Evolutionary conservation across 2,797 vertebrate genomes (phyloP).

Genomic region (Schizothorax lantsangensis): DNA sequence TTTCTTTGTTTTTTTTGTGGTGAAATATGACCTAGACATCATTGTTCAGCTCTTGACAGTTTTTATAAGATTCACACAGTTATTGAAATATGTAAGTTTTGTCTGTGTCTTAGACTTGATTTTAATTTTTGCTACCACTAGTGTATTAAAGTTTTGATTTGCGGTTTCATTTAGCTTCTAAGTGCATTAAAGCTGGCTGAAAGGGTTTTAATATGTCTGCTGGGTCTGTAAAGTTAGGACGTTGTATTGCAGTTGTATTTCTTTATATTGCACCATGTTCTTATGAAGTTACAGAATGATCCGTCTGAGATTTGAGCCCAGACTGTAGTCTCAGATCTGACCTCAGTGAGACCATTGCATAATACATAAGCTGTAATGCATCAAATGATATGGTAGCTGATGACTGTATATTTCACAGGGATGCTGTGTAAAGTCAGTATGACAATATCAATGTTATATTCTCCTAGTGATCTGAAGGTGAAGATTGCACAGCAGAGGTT

Average conservation of each 20-base stretch:
- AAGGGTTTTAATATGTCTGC: not conserved
- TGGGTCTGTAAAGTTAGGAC: not conserved
- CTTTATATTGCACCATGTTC: not conserved
- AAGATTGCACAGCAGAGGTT: slow-evolving; percentile 85
- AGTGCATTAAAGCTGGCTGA: not conserved
- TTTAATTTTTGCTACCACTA: not conserved
- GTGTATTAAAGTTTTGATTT: not conserved
- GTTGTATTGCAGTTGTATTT: not conserved
- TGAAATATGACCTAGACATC: not conserved
- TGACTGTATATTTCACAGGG: slow-evolving; percentile 4
- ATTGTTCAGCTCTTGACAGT: not conserved
- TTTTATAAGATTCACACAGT: not conserved
- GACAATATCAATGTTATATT: not conserved
- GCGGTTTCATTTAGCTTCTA: not conserved
- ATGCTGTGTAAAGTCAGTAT: slow-evolving; percentile 19
- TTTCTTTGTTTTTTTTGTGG: not conserved
- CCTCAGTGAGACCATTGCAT: slow-evolving; percentile 4
- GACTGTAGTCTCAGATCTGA: slow-evolving; percentile 11
- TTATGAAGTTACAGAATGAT: not conserved
- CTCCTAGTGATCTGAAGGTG: slow-evolving; percentile 91
- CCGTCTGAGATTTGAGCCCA: slow-evolving; percentile 6
- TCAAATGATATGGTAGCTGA: not conserved
- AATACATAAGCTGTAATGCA: not conserved
- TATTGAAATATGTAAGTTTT: not conserved
- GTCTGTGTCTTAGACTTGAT: not conserved